These are phyloP conservation scores for Antheraea mylitta DNA, from an alignment of 1,140 invertebrate genomes.

Conservation along the genomic window DNA sequence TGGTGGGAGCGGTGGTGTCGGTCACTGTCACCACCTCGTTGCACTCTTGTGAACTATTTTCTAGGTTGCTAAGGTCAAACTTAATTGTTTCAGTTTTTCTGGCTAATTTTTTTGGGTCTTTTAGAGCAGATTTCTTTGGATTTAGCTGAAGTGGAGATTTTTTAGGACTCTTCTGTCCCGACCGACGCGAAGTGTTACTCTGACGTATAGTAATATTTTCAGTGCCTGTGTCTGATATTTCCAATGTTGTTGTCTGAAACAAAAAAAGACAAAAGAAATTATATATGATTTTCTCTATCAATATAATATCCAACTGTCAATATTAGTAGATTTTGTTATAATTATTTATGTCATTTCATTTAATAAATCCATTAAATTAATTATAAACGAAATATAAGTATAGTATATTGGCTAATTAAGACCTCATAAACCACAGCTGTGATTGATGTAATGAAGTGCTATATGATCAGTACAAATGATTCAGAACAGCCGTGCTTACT, in stretches of 20 bases:
- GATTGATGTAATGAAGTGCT: too few species aligned
- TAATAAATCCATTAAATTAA: too few species aligned
- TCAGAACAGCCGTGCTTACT: too few species aligned
- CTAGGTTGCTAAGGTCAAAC: constrained; percentile 62
- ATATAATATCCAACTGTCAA: too few species aligned
- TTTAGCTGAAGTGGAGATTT: constrained; percentile 30
- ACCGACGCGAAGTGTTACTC: constrained; percentile 16
- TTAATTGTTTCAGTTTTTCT: constrained; percentile 64
- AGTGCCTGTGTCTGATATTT: constrained; percentile 34
- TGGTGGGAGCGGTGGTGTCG: too few species aligned
- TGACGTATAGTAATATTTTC: constrained; percentile 11
- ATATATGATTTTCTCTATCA: too few species aligned
- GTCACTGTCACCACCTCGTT: constrained; percentile 31
- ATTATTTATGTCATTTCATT: too few species aligned
- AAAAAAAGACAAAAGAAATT: neutral
- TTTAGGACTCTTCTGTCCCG: constrained; percentile 18
- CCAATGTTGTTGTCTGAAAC: constrained; percentile 37
- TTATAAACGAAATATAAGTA: too few species aligned
- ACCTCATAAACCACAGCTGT: too few species aligned
- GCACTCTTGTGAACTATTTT: constrained; percentile 20
- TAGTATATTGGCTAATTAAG: too few species aligned
- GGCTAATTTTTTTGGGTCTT: constrained; percentile 39
- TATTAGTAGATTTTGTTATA: too few species aligned
- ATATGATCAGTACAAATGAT: too few species aligned
- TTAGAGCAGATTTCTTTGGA: constrained; percentile 58